Percentiles rank a stretch among this genome's conserved stretches.
Conservation (phyloP, 2,113 vertebrate species). For the Nothocercus nigrocapillus region DNA sequence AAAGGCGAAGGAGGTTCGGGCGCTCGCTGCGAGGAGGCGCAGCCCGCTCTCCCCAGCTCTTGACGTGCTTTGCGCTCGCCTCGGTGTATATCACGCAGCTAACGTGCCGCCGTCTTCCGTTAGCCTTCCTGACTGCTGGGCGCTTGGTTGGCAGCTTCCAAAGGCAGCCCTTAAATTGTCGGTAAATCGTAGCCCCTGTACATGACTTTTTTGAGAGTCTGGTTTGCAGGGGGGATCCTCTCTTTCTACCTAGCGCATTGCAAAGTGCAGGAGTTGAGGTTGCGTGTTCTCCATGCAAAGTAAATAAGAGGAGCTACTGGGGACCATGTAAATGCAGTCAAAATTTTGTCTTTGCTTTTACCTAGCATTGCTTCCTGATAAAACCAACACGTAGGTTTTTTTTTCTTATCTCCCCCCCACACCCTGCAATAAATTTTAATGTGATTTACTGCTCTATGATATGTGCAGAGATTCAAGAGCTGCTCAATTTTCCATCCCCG, state of each 20-base stretch:
- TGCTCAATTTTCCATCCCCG: background rate
- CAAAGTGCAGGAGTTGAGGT: background rate
- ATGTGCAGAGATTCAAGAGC: background rate
- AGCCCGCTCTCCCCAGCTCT: background rate
- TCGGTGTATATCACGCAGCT: conserved; percentile 20
- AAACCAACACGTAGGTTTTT: background rate
- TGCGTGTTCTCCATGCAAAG: background rate
- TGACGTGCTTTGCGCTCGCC: conserved; percentile 21
- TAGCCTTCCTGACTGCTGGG: conserved; percentile 1
- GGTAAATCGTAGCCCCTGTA: background rate
- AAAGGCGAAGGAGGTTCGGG: background rate
- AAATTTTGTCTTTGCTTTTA: background rate
- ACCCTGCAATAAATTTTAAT: background rate
- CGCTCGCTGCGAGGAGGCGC: background rate
- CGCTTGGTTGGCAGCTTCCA: conserved; percentile 26
- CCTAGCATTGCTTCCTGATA: background rate
- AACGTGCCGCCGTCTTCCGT: conserved; percentile 17
- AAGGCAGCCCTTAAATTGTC: background rate
- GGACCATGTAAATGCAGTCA: background rate
- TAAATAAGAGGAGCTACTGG: background rate
- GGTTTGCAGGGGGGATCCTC: background rate
- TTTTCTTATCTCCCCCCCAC: background rate
- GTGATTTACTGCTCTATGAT: background rate
- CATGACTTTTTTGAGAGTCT: background rate
- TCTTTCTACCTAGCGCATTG: background rate